Conservation (phyloP, 2,113 vertebrate species). For the Clupea harengus region DNA sequence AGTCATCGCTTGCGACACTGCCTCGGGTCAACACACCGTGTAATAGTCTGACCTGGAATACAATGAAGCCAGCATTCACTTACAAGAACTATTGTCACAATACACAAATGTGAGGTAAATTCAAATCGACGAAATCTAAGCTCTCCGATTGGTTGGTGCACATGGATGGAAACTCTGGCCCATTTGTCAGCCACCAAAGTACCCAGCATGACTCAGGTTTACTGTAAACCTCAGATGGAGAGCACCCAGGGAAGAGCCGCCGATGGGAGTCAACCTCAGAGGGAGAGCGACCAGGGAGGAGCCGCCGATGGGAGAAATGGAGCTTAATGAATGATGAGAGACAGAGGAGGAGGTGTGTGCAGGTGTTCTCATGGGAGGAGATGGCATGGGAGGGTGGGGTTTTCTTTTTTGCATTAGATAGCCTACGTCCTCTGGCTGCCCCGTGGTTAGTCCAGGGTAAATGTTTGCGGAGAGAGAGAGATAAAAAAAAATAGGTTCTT, state of each 20-base stretch:
- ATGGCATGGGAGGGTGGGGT: neutral
- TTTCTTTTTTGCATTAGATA: constrained; percentile 35
- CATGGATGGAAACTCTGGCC: neutral
- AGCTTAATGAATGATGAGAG: constrained; percentile 25
- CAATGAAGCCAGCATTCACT: neutral
- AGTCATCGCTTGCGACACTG: neutral
- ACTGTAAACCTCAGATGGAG: constrained; percentile 52
- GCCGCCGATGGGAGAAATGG: constrained; percentile 15
- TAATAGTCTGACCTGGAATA: neutral
- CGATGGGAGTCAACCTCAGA: too few relatives aligned
- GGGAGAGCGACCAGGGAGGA: too few relatives aligned
- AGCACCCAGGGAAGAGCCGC: constrained; percentile 50
- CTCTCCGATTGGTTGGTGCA: neutral
- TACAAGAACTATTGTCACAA: neutral
- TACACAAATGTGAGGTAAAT: constrained; percentile 3
- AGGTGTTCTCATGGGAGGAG: neutral
- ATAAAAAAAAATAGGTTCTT: neutral
- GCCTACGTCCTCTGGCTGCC: neutral
- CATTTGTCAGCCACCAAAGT: neutral
- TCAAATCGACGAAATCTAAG: neutral
- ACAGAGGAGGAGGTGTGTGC: constrained; percentile 59
- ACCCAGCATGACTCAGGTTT: constrained; percentile 29
- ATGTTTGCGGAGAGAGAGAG: constrained; percentile 52
- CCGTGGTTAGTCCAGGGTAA: constrained; percentile 41
- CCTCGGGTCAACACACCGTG: neutral